A percentile compares a stretch with the other conserved stretches of the same genome.
These are phyloP conservation scores for Macroramphosus scolopax DNA, from an alignment of 2,797 vertebrate species.

Conservation along the genomic window DNA sequence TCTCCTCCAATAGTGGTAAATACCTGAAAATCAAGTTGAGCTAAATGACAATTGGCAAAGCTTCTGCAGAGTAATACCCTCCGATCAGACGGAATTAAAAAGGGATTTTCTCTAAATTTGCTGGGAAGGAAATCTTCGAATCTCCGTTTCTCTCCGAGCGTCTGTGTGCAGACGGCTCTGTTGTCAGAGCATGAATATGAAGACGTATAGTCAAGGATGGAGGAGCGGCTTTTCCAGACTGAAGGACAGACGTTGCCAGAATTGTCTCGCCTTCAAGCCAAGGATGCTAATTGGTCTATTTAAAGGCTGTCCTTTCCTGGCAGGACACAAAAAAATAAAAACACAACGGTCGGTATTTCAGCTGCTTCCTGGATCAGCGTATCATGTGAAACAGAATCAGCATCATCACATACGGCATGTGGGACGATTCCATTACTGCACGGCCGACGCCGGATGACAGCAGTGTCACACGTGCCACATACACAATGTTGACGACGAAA, in stretches of 20 bases:
- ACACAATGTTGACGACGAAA: no score
- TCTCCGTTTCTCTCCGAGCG: constrained; percentile 39
- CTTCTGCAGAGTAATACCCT: constrained; percentile 37
- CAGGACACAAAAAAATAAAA: constrained; percentile 14
- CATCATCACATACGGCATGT: constrained; percentile 8
- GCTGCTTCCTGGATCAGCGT: constrained; percentile 17
- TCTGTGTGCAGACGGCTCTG: constrained; percentile 36
- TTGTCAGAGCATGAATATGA: constrained; percentile 35
- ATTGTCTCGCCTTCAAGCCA: constrained; percentile 64
- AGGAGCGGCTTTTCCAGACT: constrained; percentile 55
- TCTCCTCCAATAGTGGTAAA: constrained; percentile 32
- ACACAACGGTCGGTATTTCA: constrained; percentile 34
- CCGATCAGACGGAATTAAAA: constrained; percentile 57
- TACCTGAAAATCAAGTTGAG: constrained; percentile 54
- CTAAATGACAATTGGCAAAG: constrained; percentile 50
- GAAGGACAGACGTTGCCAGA: constrained; percentile 60
- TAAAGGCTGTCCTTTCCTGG: constrained; percentile 52
- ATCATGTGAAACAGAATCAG: constrained; percentile 5
- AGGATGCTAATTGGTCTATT: constrained; percentile 76
- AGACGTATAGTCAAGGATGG: constrained; percentile 37
- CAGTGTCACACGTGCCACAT: no score
- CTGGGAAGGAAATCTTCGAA: constrained; percentile 45
- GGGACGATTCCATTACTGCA: constrained; percentile 1
- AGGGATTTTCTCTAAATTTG: constrained; percentile 44
- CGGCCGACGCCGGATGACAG: neutral